Evolutionary conservation across 1,140 invertebrate genomes (phyloP).

Genomic region (Eupristina koningsbergeri): DNA sequence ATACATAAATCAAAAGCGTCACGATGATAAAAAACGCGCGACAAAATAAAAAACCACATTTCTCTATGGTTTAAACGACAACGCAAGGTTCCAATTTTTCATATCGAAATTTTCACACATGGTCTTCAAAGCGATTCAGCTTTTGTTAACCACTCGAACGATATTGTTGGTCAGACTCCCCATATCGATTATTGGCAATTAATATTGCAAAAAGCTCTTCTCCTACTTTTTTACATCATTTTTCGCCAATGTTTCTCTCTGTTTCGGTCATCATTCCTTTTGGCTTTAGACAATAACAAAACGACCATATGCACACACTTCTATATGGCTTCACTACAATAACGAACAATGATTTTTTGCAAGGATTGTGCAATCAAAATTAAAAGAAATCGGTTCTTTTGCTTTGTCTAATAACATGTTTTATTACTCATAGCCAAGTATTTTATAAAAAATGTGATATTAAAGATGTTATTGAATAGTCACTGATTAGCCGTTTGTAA

Average conservation of each 20-base stretch:
- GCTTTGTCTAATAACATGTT: neutral
- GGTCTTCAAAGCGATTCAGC: slow-evolving; percentile 29
- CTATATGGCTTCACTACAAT: neutral
- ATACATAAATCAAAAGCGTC: neutral
- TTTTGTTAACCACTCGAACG: slow-evolving; percentile 52
- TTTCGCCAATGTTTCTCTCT: slow-evolving; percentile 41
- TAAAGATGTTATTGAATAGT: neutral
- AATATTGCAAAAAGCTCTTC: slow-evolving; percentile 38
- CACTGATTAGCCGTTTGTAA: no score
- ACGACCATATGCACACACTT: neutral
- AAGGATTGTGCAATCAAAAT: slow-evolving; percentile 15
- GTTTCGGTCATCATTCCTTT: no score
- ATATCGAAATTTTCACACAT: slow-evolving; percentile 21
- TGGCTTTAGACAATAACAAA: neutral
- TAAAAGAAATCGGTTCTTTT: neutral
- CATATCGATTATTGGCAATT: slow-evolving; percentile 54
- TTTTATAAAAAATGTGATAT: neutral
- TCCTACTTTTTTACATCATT: neutral
- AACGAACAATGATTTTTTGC: slow-evolving; percentile 4
- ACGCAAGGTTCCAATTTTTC: slow-evolving; percentile 24
- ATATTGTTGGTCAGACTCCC: slow-evolving; percentile 52
- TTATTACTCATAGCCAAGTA: neutral
- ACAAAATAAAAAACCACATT: neutral
- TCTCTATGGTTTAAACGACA: neutral
- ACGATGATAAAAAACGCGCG: no score